Percentiles rank a stretch among this genome's conserved stretches.
These are phyloP conservation scores for Thymelicus lineola DNA, from an alignment of 2,888 invertebrate species.

Conservation along the genomic window DNA sequence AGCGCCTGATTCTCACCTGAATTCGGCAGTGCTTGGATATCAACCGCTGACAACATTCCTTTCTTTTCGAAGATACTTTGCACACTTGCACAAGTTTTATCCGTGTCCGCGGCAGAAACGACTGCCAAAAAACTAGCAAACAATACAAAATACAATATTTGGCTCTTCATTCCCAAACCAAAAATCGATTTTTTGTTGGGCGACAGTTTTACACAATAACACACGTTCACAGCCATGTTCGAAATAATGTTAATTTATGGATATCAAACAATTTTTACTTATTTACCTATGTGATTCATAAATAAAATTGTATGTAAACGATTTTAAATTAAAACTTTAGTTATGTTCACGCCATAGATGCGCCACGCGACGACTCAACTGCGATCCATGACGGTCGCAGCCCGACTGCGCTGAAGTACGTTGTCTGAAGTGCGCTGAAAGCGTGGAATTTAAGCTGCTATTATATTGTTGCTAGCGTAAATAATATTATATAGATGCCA, in stretches of 20 bases:
- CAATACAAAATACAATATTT: conserved; percentile 77
- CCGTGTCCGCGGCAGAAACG: conserved; percentile 66
- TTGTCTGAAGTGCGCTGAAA: conserved; percentile 57
- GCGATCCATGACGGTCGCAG: conserved; percentile 78
- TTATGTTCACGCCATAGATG: conserved; percentile 50
- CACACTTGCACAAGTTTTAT: conserved; percentile 80
- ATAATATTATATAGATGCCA: neutral
- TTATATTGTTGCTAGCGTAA: conserved; percentile 27
- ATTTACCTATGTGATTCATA: conserved; percentile 57
- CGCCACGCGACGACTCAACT: conserved; percentile 65
- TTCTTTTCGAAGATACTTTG: conserved; percentile 79
- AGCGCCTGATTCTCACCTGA: conserved; percentile 78
- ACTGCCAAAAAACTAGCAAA: conserved; percentile 67
- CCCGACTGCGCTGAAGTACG: conserved; percentile 60
- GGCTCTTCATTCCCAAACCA: conserved; percentile 76
- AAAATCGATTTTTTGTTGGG: conserved; percentile 83
- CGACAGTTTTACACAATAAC: conserved; percentile 80
- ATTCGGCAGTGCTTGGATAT: conserved; percentile 79
- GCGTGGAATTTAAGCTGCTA: conserved; percentile 12
- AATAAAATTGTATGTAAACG: conserved; percentile 59
- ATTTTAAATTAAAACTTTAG: conserved; percentile 50
- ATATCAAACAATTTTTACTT: conserved; percentile 55
- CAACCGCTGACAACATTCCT: conserved; percentile 78
- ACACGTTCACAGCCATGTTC: conserved; percentile 81
- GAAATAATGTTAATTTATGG: conserved; percentile 51